phyloP scores from a whole-genome alignment of 1,140 invertebrate genomes.

The Zaprionus ghesquierei region DNA sequence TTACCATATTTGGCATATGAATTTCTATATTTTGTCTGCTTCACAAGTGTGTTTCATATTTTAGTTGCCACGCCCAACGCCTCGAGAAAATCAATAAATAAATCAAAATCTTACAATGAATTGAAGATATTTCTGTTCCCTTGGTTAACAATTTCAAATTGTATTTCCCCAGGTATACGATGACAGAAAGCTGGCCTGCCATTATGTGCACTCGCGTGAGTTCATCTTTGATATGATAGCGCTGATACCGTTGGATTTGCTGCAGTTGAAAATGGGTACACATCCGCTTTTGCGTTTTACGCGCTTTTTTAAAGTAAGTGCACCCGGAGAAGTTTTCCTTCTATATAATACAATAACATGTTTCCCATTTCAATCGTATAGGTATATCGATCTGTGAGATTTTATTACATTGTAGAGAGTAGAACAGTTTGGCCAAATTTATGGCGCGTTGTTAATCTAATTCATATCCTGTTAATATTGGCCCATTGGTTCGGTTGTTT shows the following conservation, averaged over 20 bases:
- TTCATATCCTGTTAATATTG: conserved; percentile 96
- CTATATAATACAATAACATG: not conserved
- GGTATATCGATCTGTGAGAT: conserved; percentile 95
- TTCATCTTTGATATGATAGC: conserved; percentile 94
- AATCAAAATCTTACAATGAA: too few relatives aligned
- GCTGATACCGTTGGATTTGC: conserved; percentile 92
- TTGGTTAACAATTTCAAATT: not conserved
- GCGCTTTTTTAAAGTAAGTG: conserved; percentile 89
- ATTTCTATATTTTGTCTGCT: too few relatives aligned
- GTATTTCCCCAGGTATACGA: conserved; percentile 87
- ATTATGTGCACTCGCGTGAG: conserved; percentile 92
- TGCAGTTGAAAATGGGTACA: conserved; percentile 91
- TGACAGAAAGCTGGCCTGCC: conserved; percentile 92
- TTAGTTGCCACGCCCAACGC: too few relatives aligned
- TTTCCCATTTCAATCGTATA: conserved; percentile 74
- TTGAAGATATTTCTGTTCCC: not conserved
- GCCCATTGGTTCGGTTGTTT: conserved; percentile 99
- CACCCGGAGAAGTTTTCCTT: too few relatives aligned
- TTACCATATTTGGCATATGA: too few relatives aligned
- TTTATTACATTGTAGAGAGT: conserved; percentile 98
- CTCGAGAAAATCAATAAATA: too few relatives aligned
- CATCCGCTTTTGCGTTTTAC: conserved; percentile 93
- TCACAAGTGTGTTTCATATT: too few relatives aligned
- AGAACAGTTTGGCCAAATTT: conserved; percentile 97
- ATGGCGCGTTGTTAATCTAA: conserved; percentile 97